Evolutionary conservation across 2,888 invertebrate genomes (phyloP).

Genomic region (Cataglyphis cursor): DNA sequence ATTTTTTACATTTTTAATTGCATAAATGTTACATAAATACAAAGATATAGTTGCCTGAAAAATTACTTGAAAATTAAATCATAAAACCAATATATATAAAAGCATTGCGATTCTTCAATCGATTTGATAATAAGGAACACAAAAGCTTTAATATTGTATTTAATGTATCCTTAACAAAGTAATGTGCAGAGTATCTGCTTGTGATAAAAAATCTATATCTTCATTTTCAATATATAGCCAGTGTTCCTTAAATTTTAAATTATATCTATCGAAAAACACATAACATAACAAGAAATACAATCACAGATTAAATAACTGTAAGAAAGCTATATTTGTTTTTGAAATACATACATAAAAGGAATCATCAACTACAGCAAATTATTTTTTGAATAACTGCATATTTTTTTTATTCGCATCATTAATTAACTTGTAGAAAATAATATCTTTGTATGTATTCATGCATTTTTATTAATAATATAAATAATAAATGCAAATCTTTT

Average conservation of each 20-base stretch:
- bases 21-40: neutral
- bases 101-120: neutral
- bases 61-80: slow-evolving; percentile 18
- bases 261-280: neutral
- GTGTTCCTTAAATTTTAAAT: slow-evolving; percentile 22
- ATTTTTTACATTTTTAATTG: slow-evolving; percentile 1
- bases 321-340: neutral
- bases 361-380: neutral
- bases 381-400: slow-evolving; percentile 2
- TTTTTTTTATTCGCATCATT: neutral
- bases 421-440: neutral
- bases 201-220: neutral
- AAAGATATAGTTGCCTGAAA: neutral
- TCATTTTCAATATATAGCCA: slow-evolving; percentile 1
- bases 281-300: neutral
- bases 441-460: neutral
- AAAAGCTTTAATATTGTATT: neutral
- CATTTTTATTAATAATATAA: neutral
- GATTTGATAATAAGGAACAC: slow-evolving; percentile 1
- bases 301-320: neutral
- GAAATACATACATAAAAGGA: neutral
- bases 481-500: neutral
- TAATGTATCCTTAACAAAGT: neutral
- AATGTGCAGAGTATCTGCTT: neutral
- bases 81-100: neutral